A percentile compares a stretch with the other conserved stretches of the same genome.
phyloP scores from a whole-genome alignment of 2,888 invertebrate genomes.

The Charanyca ferruginea region DNA sequence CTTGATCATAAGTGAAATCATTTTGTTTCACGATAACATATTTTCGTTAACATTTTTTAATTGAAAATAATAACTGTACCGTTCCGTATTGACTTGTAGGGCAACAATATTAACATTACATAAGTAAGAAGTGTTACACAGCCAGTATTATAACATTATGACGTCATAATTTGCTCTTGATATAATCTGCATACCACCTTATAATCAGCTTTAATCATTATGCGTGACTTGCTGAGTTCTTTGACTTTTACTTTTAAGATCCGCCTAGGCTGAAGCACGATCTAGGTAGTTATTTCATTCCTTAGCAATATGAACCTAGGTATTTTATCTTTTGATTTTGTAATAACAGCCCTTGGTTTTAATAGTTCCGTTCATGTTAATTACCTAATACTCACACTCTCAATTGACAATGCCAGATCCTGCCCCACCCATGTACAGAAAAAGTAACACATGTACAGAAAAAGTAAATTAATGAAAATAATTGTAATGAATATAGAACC shows the following conservation, averaged over 20 bases:
- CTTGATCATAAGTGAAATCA: too few species aligned
- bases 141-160: slow-evolving; percentile 25
- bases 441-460: too few species aligned
- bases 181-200: slow-evolving; percentile 52
- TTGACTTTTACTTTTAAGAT: slow-evolving; percentile 58
- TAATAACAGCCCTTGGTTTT: slow-evolving; percentile 9
- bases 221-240: slow-evolving; percentile 32
- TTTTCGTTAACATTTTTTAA: too few species aligned
- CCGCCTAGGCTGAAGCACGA: slow-evolving; percentile 20
- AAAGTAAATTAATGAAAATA: too few species aligned
- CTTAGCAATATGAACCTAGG: neutral
- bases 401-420: too few species aligned
- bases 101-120: slow-evolving; percentile 31
- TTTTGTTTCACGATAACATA: too few species aligned
- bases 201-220: slow-evolving; percentile 38
- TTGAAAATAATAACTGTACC: slow-evolving; percentile 3
- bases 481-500: too few species aligned
- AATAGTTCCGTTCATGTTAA: slow-evolving; percentile 12
- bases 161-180: slow-evolving; percentile 46
- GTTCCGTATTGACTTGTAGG: slow-evolving; percentile 14
- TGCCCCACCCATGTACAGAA: too few species aligned
- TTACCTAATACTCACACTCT: too few species aligned
- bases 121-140: slow-evolving; percentile 39
- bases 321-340: neutral
- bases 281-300: slow-evolving; percentile 14